Evolutionary conservation across 2,888 invertebrate genomes (phyloP), one percentile per base, ranked within the genome.

Genomic region (Diarsia rubi): DNA sequence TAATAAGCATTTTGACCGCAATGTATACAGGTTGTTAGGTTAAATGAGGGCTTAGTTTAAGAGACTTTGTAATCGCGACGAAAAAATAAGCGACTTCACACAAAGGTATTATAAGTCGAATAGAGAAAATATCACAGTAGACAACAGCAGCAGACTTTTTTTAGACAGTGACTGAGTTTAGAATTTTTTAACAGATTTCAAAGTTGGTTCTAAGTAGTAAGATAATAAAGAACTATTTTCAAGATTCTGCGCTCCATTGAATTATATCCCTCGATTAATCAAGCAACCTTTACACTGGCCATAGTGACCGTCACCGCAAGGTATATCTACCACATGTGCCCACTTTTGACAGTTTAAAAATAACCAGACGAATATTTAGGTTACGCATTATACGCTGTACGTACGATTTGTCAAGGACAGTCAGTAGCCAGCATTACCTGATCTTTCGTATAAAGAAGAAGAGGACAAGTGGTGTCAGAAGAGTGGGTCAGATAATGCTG

Each of bases 281-380:
- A 16, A 71, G 73, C 71, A 44, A n/a, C 5, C 27, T 70, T 21
- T 44, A 69, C 27, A 27, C 63, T 65, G n/a, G 64, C 45, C 54
- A 57, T 66, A 73, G 62, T 73, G 70, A 64, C 71, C 67, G 62
- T 69, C 69, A 64, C 71, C 71, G 67, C 72, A 64, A 73, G 62
- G 70, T 75, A 57, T 24, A 67, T 12, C 19, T 19, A 19, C 73
- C 66, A 74, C 71, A 73, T 78, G 84, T 72, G 73, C 31, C 52
- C 62, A 65, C 52, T 75, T 81, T 72, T 79, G 75, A 84, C 75
- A 82, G 72, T 72, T 79, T 82, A 85, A 72, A 84, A 84, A 82
- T 84, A 84, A 69, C 73, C 79, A 79, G 69, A 72, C 47, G 69
- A 44, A 64, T 76, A 83, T 83, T 74, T 82, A 69, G 85, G 85